Evolutionary conservation across 2,113 vertebrate genomes (phyloP).

Genomic region (Setophaga coronata): DNA sequence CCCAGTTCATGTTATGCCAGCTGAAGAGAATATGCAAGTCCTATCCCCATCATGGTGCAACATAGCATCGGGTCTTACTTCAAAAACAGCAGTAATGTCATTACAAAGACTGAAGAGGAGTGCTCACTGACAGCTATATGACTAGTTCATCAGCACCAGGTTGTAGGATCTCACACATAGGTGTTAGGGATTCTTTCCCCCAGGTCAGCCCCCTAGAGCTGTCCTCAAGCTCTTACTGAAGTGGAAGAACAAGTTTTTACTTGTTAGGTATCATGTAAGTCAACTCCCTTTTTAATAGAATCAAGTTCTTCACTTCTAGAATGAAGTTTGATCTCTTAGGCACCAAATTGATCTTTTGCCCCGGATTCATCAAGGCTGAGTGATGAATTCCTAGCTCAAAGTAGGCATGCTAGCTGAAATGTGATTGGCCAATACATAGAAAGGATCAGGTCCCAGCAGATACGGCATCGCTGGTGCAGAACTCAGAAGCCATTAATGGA

Average conservation of each 20-base stretch:
- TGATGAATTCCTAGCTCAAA: background rate
- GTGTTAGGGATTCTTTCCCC: background rate
- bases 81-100: background rate
- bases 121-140: background rate
- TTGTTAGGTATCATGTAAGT: background rate
- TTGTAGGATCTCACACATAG: rapidly evolving
- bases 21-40: background rate
- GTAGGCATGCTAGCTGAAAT: background rate
- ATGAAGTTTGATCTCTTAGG: background rate
- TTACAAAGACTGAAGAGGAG: background rate
- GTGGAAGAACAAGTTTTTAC: background rate
- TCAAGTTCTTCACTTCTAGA: background rate
- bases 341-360: rapidly evolving
- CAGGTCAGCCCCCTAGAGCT: background rate
- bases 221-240: background rate
- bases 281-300: background rate
- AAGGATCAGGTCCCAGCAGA: background rate
- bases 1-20: rapidly evolving
- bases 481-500: background rate
- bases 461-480: background rate
- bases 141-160: background rate
- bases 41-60: rapidly evolving
- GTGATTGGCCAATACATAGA: background rate
- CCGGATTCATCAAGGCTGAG: background rate
- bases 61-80: background rate